These are phyloP conservation scores for Hypsibius dujardini DNA, from an alignment of 1,140 invertebrate genomes.

Conservation along the genomic window DNA sequence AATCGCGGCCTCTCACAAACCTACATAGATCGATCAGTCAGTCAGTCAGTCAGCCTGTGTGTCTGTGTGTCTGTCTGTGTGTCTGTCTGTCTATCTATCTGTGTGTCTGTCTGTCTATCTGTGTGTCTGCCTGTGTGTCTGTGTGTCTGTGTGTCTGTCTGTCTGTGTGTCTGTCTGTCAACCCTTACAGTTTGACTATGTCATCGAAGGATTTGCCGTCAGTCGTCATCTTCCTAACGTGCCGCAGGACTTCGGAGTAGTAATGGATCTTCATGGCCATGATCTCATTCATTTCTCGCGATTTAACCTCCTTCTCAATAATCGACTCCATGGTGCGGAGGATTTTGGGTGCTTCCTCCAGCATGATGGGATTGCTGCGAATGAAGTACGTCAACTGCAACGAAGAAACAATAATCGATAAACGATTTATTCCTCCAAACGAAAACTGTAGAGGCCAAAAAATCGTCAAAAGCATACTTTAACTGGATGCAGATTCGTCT, in stretches of 20 bases:
- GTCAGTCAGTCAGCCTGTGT: no score
- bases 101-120: no score
- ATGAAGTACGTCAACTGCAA: slow-evolving; percentile 58
- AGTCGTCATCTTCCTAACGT: slow-evolving; percentile 19
- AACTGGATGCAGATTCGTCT: slow-evolving; percentile 55
- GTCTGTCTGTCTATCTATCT: no score
- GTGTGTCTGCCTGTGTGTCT: no score
- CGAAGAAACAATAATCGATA: slow-evolving; percentile 11
- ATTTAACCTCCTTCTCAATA: slow-evolving; percentile 68
- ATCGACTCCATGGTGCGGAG: slow-evolving; percentile 63
- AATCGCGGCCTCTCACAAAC: slow-evolving; percentile 49
- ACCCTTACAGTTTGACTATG: slow-evolving; percentile 18
- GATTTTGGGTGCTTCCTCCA: slow-evolving; percentile 55
- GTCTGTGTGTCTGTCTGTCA: no score
- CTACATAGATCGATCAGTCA: no score
- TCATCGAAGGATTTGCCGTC: slow-evolving; percentile 25
- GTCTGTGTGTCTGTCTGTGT: no score
- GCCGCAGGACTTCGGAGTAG: slow-evolving; percentile 48
- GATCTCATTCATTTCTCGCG: slow-evolving; percentile 69
- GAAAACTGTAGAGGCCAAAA: no score
- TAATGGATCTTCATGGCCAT: slow-evolving; percentile 81
- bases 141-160: no score
- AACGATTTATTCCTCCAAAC: no score
- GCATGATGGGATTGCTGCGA: slow-evolving; percentile 47
- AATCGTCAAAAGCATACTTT: no score